These are phyloP conservation scores for Epizoanthus fatuus DNA, from an alignment of 92 coral and sea anemone genomes.

Conservation along the genomic window DNA sequence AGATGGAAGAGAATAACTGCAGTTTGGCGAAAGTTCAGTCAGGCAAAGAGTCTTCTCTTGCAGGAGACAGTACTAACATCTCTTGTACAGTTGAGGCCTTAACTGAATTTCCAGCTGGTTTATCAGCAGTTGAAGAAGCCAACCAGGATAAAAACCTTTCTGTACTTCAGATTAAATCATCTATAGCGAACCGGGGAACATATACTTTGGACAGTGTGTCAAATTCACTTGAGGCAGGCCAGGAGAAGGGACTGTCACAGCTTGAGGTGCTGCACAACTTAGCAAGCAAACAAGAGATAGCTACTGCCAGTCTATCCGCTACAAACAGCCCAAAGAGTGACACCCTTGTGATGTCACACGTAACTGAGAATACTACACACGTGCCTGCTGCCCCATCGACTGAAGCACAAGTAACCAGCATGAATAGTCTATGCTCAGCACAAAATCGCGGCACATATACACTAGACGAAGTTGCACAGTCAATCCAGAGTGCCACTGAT, in stretches of 20 bases:
- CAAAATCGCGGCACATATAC: slow-evolving; percentile 76
- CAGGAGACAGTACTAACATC: not conserved
- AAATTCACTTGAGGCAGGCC: slow-evolving; percentile 51
- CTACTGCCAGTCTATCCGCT: not conserved
- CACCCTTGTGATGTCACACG: slow-evolving; percentile 1
- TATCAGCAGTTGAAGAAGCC: not conserved
- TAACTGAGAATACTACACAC: not conserved
- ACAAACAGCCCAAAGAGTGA: not conserved
- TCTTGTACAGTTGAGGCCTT: not conserved
- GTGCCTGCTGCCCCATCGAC: slow-evolving; percentile 7
- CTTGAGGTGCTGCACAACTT: slow-evolving; percentile 32
- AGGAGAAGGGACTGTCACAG: slow-evolving; percentile 57
- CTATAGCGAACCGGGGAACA: slow-evolving; percentile 6
- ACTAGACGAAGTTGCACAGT: slow-evolving; percentile 75
- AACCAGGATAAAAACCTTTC: not conserved
- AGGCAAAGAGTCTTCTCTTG: not conserved
- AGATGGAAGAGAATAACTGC: not conserved
- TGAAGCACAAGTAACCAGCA: not conserved
- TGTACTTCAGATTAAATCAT: not conserved
- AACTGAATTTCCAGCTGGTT: not conserved
- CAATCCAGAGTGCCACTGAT: slow-evolving; percentile 71
- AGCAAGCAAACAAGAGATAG: slow-evolving; percentile 16
- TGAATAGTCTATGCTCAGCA: not conserved
- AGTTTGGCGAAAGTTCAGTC: not conserved
- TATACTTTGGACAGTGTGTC: slow-evolving; percentile 52